Evolutionary conservation across 2,797 vertebrate species (phyloP), one percentile per base, ranked within the genome.

Genomic region (Coregonus ussuriensis): DNA sequence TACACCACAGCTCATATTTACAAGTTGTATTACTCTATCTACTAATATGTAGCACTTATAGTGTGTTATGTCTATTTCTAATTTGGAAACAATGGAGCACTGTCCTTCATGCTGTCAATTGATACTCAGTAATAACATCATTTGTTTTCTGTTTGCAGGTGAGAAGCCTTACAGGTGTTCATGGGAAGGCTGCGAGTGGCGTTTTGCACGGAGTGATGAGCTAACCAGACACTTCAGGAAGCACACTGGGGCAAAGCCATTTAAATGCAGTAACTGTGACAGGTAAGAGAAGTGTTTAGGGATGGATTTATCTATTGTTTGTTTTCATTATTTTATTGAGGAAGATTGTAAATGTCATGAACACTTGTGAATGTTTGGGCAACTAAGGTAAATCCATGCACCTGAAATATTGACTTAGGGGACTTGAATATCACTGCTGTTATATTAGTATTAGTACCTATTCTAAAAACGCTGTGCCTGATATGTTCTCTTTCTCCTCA

Each of bases 101-200:
- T 54, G 53, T 3, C 16, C 53, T 54, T 54, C 4, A 54, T 54
- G 53, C 13, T 15, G 16, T 54, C 13, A 54, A 25, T 25, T 54
- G 3, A 33, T 54, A 3, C 53, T 47, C 41, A 25, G 16, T 31
- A 18, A 69, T 37, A 69, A 69, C 15, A 6, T 16, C 0, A 18
- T 37, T 7, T 69, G 31, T 35, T 41, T 33, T 69, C 4, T 68
- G 25, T 5, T 87, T 88, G 25, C 86, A 99, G 98, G 97, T 92
- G 97, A 99, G 93, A 99, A 99, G 94, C 97, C 98, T 87, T 99
- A 98, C 95, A 96, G 96, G 93, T 99, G 97, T 93, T 98, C 97
- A 72, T 99, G 97, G 97, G 97, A 98, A 90, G 97, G 97, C 86
- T 99, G 97, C 82, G 95, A 96, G 91, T 99, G 97, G 97, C 96